Percentiles rank a stretch among this genome's conserved stretches.
Conservation (phyloP, 2,113 vertebrate species). For the Nesospiza acunhae region DNA sequence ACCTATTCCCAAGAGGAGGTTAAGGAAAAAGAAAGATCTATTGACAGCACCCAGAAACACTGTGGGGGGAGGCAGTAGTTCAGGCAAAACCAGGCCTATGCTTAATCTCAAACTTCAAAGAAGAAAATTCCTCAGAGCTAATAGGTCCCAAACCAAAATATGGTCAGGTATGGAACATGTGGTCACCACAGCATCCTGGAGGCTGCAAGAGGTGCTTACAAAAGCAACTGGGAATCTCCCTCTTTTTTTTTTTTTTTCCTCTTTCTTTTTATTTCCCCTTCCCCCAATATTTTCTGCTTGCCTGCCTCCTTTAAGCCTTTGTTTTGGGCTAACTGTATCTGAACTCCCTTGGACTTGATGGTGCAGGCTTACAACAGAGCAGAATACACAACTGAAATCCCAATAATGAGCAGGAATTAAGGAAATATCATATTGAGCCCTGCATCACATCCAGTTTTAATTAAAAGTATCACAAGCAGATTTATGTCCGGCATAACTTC, state of each 20-base stretch:
- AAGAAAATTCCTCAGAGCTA: constrained; percentile 20
- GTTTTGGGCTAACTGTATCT: background rate
- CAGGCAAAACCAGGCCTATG: background rate
- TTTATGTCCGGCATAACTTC: constrained; percentile 49
- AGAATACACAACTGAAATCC: constrained; percentile 12
- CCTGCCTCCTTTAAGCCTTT: background rate
- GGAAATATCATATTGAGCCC: background rate
- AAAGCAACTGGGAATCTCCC: background rate
- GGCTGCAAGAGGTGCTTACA: background rate
- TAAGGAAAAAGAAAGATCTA: background rate
- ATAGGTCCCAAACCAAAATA: constrained; percentile 51
- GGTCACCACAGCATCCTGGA: constrained; percentile 40
- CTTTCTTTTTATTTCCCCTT: background rate
- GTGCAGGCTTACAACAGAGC: background rate
- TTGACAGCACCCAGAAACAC: background rate
- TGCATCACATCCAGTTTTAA: constrained; percentile 52
- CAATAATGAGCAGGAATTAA: background rate
- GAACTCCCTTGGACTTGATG: background rate
- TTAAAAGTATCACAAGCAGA: constrained; percentile 63
- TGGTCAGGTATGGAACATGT: constrained; percentile 53
- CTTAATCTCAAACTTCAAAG: constrained; percentile 56
- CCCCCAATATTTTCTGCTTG: background rate
- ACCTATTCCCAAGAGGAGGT: background rate
- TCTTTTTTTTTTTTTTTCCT: background rate
- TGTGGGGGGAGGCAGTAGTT: background rate